Evolutionary conservation across 2,888 invertebrate genomes (phyloP).

Genomic region (Lamellibrachia satsuma): DNA sequence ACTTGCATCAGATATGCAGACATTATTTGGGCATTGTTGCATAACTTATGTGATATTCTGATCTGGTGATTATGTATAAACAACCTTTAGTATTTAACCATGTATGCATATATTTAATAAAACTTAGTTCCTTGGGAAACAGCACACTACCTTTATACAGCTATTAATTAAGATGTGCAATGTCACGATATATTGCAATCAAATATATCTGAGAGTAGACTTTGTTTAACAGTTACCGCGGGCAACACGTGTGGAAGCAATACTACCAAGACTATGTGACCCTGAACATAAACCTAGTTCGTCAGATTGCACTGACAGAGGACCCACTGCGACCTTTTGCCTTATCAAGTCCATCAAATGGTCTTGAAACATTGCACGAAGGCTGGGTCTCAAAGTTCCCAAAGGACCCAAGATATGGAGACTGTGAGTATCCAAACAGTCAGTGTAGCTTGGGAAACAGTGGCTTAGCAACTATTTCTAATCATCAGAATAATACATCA

Average conservation of each 20-base stretch:
- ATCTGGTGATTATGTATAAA: neutral
- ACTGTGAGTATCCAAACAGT: slow-evolving; percentile 71
- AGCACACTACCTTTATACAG: neutral
- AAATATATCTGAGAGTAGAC: neutral
- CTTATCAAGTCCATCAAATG: slow-evolving; percentile 83
- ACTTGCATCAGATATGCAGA: too few species aligned
- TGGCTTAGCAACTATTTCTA: neutral
- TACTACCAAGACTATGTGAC: slow-evolving; percentile 77
- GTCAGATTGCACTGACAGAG: slow-evolving; percentile 70
- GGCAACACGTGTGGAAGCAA: slow-evolving; percentile 67
- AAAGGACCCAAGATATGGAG: slow-evolving; percentile 82
- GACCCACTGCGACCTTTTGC: slow-evolving; percentile 75
- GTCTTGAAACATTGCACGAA: slow-evolving; percentile 68
- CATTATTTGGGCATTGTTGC: too few species aligned
- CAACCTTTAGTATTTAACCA: neutral
- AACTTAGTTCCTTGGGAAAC: neutral
- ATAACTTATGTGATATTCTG: too few species aligned
- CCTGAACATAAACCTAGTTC: slow-evolving; percentile 73
- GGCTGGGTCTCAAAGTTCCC: slow-evolving; percentile 84
- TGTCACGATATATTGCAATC: neutral
- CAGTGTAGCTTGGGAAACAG: neutral
- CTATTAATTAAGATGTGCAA: neutral
- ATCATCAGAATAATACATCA: neutral
- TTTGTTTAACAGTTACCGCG: slow-evolving; percentile 69
- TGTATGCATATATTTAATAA: neutral